Conservation (phyloP, 2,113 vertebrate genomes). For the Macrotis lagotis region DNA sequence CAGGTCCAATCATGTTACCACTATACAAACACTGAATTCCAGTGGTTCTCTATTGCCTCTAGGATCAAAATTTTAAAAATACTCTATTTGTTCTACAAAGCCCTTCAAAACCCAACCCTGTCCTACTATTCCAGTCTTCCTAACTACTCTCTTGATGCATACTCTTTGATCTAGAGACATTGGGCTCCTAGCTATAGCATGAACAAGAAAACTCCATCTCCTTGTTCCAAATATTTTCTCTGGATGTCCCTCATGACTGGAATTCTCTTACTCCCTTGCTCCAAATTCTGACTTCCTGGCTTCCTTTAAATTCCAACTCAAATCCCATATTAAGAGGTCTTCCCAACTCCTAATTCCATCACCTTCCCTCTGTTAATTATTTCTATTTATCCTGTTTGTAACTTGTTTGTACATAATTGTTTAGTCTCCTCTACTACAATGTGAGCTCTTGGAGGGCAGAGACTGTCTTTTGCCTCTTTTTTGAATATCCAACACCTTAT, state of each 20-base stretch:
- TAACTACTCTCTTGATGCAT: not conserved
- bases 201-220: not conserved
- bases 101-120: not conserved
- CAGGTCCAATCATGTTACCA: not conserved
- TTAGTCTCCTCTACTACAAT: not conserved
- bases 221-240: not conserved
- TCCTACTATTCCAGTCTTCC: not conserved
- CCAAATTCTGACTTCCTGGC: not conserved
- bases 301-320: not conserved
- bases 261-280: not conserved
- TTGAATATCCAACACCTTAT: not conserved
- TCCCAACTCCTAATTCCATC: not conserved
- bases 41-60: not conserved
- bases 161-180: not conserved
- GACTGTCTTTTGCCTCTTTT: not conserved
- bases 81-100: not conserved
- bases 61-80: not conserved
- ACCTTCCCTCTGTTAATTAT: not conserved
- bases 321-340: not conserved
- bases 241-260: not conserved
- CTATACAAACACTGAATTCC: not conserved
- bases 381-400: not conserved
- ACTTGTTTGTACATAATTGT: not conserved
- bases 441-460: not conserved
- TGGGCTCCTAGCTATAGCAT: not conserved